Evolutionary conservation across 2,113 vertebrate species (phyloP).

Genomic region (Zapornia atra): DNA sequence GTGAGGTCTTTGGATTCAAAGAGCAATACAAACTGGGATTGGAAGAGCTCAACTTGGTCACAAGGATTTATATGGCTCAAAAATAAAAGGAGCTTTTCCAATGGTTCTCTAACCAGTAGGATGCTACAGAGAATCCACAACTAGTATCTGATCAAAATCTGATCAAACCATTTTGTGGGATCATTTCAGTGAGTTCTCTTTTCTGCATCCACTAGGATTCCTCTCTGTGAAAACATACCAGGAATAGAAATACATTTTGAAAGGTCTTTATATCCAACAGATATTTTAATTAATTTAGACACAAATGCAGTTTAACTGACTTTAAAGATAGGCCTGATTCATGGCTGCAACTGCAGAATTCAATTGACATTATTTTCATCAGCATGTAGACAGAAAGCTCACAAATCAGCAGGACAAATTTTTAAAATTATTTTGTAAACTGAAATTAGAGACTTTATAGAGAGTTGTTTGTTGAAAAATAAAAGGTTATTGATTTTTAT

Average conservation of each 20-base stretch:
- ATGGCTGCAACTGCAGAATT: not conserved
- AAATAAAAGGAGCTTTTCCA: not conserved
- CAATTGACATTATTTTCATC: not conserved
- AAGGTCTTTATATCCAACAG: not conserved
- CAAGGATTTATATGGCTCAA: not conserved
- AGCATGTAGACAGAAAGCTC: not conserved
- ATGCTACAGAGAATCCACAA: not conserved
- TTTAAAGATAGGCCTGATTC: not conserved
- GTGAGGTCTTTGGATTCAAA: not conserved
- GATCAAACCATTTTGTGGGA: not conserved
- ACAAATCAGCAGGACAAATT: too few species aligned
- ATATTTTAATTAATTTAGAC: not conserved
- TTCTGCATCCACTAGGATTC: not conserved
- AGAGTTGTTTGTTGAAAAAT: not conserved
- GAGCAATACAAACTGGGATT: not conserved
- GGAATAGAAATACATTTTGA: not conserved
- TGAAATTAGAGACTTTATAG: too few species aligned
- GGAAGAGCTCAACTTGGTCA: not conserved
- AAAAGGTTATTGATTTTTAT: not conserved
- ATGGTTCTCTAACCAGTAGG: not conserved
- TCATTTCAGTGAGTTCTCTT: not conserved
- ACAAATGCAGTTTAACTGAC: not conserved
- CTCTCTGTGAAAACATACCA: not conserved
- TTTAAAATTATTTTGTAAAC: too few species aligned
- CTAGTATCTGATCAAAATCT: not conserved